Evolutionary conservation across 2,113 vertebrate genomes (phyloP).

Genomic region (Sprattus sprattus): DNA sequence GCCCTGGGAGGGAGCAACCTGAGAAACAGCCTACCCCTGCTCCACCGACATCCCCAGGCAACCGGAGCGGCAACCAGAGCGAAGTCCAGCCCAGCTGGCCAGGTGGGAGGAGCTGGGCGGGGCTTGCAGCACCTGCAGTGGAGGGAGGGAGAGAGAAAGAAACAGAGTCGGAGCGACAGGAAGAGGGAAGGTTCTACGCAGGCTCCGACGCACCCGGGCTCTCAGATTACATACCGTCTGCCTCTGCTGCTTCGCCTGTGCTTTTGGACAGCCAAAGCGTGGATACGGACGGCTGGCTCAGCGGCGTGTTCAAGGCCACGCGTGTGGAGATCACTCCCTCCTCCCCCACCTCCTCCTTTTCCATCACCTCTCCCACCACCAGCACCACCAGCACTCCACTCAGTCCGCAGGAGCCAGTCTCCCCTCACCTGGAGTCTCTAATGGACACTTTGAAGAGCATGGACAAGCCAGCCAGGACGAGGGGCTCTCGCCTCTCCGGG

Average conservation of each 20-base stretch:
- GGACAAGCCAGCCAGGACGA: constrained; percentile 73
- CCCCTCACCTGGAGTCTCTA: constrained; percentile 81
- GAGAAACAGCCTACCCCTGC: constrained; percentile 9
- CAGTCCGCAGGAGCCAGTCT: constrained; percentile 63
- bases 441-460: constrained; percentile 86
- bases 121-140: constrained; percentile 55
- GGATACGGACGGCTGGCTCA: constrained; percentile 22
- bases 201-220: constrained; percentile 35
- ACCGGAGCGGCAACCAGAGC: constrained; percentile 38
- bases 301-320: constrained; percentile 67
- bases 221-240: not conserved
- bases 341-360: not conserved
- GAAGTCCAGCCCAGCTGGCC: constrained; percentile 47
- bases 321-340: constrained; percentile 67
- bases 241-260: not conserved
- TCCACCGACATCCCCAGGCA: constrained; percentile 31
- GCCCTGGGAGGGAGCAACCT: constrained; percentile 24
- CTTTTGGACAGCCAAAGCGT: too few relatives aligned
- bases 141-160: constrained; percentile 31
- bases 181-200: constrained; percentile 39
- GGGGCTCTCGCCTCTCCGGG: constrained; percentile 55
- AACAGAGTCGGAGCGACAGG: not conserved
- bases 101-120: constrained; percentile 56
- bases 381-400: constrained; percentile 32
- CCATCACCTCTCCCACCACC: not conserved